Evolutionary conservation across 1,140 invertebrate species (phyloP).

Genomic region (Drosophila chauvacae): DNA sequence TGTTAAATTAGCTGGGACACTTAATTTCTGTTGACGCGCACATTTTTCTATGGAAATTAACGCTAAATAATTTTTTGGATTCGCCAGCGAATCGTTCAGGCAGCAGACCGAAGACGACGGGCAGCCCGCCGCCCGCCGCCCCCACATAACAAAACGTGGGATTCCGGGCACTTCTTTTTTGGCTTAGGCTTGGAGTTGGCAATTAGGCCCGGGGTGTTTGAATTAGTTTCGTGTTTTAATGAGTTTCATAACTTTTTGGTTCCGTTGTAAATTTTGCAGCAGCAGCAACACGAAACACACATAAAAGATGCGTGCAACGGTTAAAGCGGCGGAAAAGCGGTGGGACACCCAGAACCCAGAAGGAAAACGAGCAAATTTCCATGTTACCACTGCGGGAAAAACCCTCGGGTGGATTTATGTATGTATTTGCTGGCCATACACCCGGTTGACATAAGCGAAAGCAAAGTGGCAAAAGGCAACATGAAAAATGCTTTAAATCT

Average conservation of each 20-base stretch:
- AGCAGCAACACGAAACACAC: constrained; percentile 51
- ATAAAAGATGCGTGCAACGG: constrained; percentile 55
- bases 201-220: constrained; percentile 82
- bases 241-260: constrained; percentile 83
- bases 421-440: constrained; percentile 69
- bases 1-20: constrained; percentile 82
- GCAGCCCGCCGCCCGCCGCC: not conserved
- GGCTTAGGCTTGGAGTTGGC: constrained; percentile 66
- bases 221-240: constrained; percentile 83
- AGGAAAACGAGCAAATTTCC: constrained; percentile 43
- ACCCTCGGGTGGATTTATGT: constrained; percentile 41
- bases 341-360: constrained; percentile 1
- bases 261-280: constrained; percentile 78
- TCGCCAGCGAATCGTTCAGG: constrained; percentile 57
- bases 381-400: constrained; percentile 30
- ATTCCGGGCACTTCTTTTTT: constrained; percentile 36
- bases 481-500: constrained; percentile 65
- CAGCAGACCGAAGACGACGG: constrained; percentile 18
- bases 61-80: constrained; percentile 81
- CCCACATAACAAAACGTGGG: not conserved
- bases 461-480: constrained; percentile 62
- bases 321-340: constrained; percentile 23
- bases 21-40: constrained; percentile 83
- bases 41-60: constrained; percentile 83
- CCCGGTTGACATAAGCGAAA: constrained; percentile 72